Conservation (phyloP, 2,113 vertebrate species). For the Typhlomys cinereus region DNA sequence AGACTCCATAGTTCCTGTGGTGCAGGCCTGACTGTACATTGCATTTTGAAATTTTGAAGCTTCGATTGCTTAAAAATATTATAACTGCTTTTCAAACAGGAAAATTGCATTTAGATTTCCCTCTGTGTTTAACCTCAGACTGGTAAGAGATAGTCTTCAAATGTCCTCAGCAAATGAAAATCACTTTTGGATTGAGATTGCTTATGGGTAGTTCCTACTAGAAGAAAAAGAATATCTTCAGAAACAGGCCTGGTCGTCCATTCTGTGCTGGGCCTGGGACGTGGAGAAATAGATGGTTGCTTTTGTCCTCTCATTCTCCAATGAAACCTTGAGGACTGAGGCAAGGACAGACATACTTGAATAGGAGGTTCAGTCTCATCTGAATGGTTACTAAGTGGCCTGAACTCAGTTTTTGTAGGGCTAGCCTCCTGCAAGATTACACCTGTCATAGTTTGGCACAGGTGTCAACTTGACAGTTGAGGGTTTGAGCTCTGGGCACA, state of each 20-base stretch:
- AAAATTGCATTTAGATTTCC: slow-evolving; percentile 76
- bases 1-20: slow-evolving; percentile 39
- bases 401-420: slow-evolving; percentile 57
- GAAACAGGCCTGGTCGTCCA: slow-evolving; percentile 52
- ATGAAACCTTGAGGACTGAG: slow-evolving; percentile 58
- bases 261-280: slow-evolving; percentile 43
- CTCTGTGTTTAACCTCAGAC: slow-evolving; percentile 79
- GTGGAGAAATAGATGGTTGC: slow-evolving; percentile 42
- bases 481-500: no score
- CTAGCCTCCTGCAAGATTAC: slow-evolving; percentile 54
- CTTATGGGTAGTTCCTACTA: slow-evolving; percentile 61
- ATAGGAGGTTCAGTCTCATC: slow-evolving; percentile 54
- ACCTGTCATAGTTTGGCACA: no score
- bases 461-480: no score
- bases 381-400: slow-evolving; percentile 50
- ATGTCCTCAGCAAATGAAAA: slow-evolving; percentile 77
- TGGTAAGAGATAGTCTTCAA: slow-evolving; percentile 72
- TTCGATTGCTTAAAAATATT: slow-evolving; percentile 80
- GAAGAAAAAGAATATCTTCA: slow-evolving; percentile 66
- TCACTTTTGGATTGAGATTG: slow-evolving; percentile 74
- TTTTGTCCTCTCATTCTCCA: slow-evolving; percentile 52
- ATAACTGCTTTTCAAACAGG: slow-evolving; percentile 77
- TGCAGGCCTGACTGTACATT: slow-evolving; percentile 63
- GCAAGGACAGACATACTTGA: slow-evolving; percentile 59
- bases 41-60: slow-evolving; percentile 74